Base-by-base conservation (phyloP, 1,140 invertebrate species). In the Calosoma granatense region DNA sequence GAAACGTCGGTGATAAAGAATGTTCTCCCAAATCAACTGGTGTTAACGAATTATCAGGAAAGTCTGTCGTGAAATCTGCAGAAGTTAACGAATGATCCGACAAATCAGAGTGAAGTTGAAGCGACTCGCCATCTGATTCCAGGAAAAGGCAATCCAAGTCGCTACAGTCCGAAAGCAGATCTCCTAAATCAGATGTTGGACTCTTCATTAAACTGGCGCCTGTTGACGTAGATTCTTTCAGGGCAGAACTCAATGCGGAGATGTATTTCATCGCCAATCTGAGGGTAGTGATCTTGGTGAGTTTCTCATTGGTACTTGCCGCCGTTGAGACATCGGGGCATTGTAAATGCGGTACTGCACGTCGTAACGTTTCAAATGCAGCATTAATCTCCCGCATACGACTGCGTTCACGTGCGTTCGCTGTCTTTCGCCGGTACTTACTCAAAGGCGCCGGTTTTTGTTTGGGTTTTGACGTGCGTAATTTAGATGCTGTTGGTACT, bases 211-310 rank as follows among this genome's bases (percentile, higher is more conserved):
- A 14, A 2, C 12, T 12, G 1, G 54, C 30, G 4, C 17, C 9
- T 12, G 22, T 41, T 51, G 52, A 43, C 6, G 41, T 12, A 19
- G 59, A 61, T 17, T 62, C 55, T 57, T 59, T 62, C 54, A 77
- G 64, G 2, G 68, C 73, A 17, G 74, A 72, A 19, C 64, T 73
- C 15, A 85, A 67, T 14, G 82, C 83, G 17, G 82, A 76, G 56
- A 94, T 94, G 70, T 94, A 95, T 65, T 88, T 85, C 81, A 94
- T 90, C 3, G 90, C 90, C 53, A 92, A 72, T 9, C 87, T 71
- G n/a, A 94, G 73, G 1, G 90, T 92, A 3, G 89, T 90, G 61
- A 93, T 92, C 76, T 93, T 94, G 22, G 90, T 93, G 54, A 91
- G 71, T 73, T 92, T 92, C 66, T 89, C 84, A 67, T 81, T 81